Evolutionary conservation across 2,113 vertebrate species (phyloP), one percentile per base, ranked within the genome.

Genomic region (Gadus macrocephalus): DNA sequence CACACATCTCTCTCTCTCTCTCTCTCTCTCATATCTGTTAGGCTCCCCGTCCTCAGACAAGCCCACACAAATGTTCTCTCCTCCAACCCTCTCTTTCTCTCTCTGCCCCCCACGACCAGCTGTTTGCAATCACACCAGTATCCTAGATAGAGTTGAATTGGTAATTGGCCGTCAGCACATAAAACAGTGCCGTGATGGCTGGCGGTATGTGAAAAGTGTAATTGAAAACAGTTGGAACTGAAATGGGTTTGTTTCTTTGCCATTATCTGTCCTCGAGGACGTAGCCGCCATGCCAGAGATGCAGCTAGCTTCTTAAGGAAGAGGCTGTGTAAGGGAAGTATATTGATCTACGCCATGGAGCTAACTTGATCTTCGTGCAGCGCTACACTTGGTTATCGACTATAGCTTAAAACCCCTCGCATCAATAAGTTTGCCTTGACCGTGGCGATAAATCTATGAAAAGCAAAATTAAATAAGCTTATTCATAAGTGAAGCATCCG

Each of bases 201-300:
- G 67, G 74, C 75, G 70, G 71, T 69, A 72, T 70, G 73, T 68
- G 78, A 64, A 68, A 74, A 55, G 63, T 78, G 74, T 84, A 86
- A 86, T 81, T 82, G 78, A 84, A 83, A 86, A 86, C 83, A 85
- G 83, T 81, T 81, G 83, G 83, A 79, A 55, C 63, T 49, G 76
- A 81, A 79, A 85, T 81, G 77, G 78, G 63, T 78, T 77, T 78
- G 74, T 85, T 83, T 85, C 74, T 79, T 78, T 78, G 74, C 77
- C 73, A 79, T 82, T 77, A 38, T 77, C 66, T 63, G 68, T 74
- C 69, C 67, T 68, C 64, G 77, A 74, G 69, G 31, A 35, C 31
- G 31, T 35, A 0, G 6, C 31, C 2, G 31, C 31, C 31, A 4
- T 35, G 31, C 42, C 42, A 49, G 42, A 49, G 42, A 9, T 14